phyloP scores from a whole-genome alignment of 1,140 invertebrate species.

The Trichomalopsis sarcophagae region DNA sequence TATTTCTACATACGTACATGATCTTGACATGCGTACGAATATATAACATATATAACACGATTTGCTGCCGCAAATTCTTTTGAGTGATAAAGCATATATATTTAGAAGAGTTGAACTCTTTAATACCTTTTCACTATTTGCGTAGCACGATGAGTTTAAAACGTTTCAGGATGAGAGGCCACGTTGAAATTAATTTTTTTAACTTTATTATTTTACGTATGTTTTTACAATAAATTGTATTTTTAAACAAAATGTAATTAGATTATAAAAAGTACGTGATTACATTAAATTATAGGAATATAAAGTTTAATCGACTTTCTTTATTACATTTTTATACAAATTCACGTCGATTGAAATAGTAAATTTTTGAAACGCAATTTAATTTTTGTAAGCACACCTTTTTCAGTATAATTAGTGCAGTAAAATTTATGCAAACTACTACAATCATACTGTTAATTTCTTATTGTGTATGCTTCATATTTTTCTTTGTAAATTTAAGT shows the following conservation, averaged over 20 bases:
- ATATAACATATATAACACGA: slow-evolving; percentile 37
- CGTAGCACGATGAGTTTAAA: slow-evolving; percentile 29
- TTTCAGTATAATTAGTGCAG: background rate
- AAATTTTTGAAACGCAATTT: background rate
- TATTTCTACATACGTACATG: slow-evolving; percentile 10
- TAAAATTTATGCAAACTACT: background rate
- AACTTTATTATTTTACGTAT: slow-evolving; percentile 16
- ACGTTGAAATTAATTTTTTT: slow-evolving; percentile 23
- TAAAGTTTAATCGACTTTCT: background rate
- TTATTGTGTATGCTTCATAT: background rate
- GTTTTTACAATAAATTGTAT: background rate
- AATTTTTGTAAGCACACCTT: background rate
- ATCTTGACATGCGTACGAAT: slow-evolving; percentile 22
- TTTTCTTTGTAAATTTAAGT: slow-evolving; percentile 23
- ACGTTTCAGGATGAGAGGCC: slow-evolving; percentile 10
- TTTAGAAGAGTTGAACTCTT: slow-evolving; percentile 38
- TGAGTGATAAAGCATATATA: slow-evolving; percentile 7
- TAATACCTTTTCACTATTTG: slow-evolving; percentile 23
- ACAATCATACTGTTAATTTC: background rate
- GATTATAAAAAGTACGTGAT: background rate
- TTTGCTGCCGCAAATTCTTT: slow-evolving; percentile 37
- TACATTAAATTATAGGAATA: background rate
- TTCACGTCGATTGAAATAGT: background rate
- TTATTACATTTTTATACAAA: background rate
- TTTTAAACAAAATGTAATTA: background rate